Evolutionary conservation across 2,888 invertebrate species (phyloP).

Genomic region (Salticus scenicus): DNA sequence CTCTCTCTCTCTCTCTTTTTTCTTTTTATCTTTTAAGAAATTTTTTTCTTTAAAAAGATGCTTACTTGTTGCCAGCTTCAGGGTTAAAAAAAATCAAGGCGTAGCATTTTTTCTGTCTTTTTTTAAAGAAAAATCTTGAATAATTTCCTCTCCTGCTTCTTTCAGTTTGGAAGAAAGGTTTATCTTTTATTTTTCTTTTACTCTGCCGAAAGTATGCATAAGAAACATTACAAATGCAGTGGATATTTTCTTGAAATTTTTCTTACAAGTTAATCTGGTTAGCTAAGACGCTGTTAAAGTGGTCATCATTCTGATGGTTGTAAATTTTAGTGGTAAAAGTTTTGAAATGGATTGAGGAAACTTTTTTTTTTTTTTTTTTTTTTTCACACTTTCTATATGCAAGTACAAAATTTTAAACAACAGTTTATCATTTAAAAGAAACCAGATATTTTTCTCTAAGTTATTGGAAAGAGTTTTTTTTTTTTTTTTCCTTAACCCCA

Average conservation of each 20-base stretch:
- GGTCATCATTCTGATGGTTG: conserved; percentile 57
- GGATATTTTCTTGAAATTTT: conserved; percentile 22
- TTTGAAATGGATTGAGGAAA: conserved; percentile 53
- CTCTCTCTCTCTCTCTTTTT: too few species aligned
- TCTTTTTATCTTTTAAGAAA: neutral
- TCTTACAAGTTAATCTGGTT: conserved; percentile 45
- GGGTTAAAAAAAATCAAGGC: conserved; percentile 42
- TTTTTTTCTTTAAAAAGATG: conserved; percentile 14
- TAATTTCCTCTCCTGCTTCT: conserved; percentile 14
- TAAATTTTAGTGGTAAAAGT: conserved; percentile 64
- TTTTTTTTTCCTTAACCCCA: too few species aligned
- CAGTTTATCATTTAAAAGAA: neutral
- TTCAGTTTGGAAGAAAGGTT: conserved; percentile 3
- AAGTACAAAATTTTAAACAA: neutral
- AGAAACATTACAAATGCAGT: neutral
- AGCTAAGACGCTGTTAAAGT: conserved; percentile 41
- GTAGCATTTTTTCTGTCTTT: too few species aligned
- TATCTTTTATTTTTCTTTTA: neutral
- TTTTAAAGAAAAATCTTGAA: conserved; percentile 30
- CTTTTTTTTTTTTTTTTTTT: neutral
- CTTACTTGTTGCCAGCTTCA: conserved; percentile 66
- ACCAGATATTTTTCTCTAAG: neutral
- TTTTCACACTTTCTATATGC: neutral
- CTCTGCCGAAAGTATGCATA: neutral
- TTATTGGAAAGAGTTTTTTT: too few species aligned